phyloP scores from a whole-genome alignment of 2,888 invertebrate genomes.

The Smittia aterrima region DNA sequence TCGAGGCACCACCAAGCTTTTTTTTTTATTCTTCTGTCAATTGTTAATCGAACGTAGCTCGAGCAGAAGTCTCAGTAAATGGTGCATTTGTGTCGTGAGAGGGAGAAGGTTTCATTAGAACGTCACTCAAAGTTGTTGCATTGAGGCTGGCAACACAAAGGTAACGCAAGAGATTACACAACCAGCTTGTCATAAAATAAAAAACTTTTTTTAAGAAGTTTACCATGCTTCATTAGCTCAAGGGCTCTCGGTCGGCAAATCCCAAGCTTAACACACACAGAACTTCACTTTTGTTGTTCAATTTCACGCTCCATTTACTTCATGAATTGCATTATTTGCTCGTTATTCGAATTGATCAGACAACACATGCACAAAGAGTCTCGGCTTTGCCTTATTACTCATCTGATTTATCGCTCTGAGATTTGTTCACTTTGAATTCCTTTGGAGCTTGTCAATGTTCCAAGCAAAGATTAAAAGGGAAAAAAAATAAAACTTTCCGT shows the following conservation, averaged over 20 bases:
- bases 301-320: constrained; percentile 36
- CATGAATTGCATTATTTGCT: constrained; percentile 18
- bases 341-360: not conserved
- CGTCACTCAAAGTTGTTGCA: not conserved
- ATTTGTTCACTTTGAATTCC: not conserved
- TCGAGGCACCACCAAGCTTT: constrained; percentile 15
- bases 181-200: not conserved
- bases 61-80: constrained; percentile 14
- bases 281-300: constrained; percentile 10
- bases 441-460: not conserved
- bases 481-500: too few species aligned
- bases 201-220: not conserved
- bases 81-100: not conserved
- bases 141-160: not conserved
- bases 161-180: not conserved
- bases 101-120: not conserved
- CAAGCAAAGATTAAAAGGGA: too few species aligned
- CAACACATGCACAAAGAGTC: not conserved
- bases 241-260: constrained; percentile 24
- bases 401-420: not conserved
- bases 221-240: constrained; percentile 40
- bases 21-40: not conserved
- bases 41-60: not conserved
- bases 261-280: not conserved
- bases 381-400: not conserved